Evolutionary conservation across 92 coral and sea anemone genomes (phyloP).

Genomic region (Micromussa lordhowensis): DNA sequence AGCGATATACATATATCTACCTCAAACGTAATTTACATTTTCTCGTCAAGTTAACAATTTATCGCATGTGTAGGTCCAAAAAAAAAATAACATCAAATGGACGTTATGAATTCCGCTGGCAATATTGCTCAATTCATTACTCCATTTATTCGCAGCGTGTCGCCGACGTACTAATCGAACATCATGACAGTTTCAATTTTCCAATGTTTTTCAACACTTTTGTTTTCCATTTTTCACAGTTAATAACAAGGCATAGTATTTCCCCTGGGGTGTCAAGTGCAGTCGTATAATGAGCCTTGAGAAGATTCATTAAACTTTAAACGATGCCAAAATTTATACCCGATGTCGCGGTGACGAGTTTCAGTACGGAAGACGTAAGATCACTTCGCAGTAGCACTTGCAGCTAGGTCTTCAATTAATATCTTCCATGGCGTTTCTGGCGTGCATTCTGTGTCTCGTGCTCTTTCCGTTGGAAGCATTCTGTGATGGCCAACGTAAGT

Average conservation of each 20-base stretch:
- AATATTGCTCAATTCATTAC: neutral
- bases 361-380: neutral
- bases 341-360: neutral
- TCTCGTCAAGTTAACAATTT: constrained; percentile 2
- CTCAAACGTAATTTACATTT: neutral
- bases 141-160: neutral
- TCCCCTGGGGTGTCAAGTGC: neutral
- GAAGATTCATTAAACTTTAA: constrained; percentile 17
- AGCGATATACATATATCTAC: neutral
- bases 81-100: neutral
- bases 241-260: neutral
- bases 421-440: neutral
- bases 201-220: neutral
- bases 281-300: neutral
- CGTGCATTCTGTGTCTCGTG: neutral
- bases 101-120: neutral
- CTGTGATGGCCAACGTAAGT: constrained; percentile 9
- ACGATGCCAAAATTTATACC: neutral
- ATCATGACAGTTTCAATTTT: neutral
- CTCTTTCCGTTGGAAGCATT: neutral
- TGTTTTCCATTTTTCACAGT: neutral
- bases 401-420: neutral
- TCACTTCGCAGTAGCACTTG: neutral
- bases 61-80: neutral
- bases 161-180: neutral